Evolutionary conservation across 2,888 invertebrate species (phyloP).

Genomic region (Platycnemis pennipes): DNA sequence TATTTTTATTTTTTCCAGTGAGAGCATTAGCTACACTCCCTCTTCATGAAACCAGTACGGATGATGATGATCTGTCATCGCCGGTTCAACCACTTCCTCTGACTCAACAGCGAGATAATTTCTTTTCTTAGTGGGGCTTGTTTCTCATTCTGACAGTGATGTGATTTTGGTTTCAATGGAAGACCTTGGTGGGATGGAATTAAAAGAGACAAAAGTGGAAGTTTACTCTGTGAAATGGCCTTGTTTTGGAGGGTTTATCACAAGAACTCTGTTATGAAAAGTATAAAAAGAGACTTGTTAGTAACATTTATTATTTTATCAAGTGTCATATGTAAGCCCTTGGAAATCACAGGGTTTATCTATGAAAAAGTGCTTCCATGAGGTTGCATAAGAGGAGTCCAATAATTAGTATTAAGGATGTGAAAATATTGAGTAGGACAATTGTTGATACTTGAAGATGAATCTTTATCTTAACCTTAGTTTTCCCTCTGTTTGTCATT

Average conservation of each 20-base stretch:
- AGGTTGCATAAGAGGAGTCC: slow-evolving; percentile 66
- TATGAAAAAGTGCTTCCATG: slow-evolving; percentile 64
- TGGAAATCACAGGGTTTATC: slow-evolving; percentile 64
- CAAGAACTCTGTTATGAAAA: not conserved
- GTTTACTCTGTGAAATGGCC: not conserved
- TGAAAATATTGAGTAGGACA: slow-evolving; percentile 46
- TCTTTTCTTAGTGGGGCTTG: slow-evolving; percentile 80
- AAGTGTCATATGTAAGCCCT: slow-evolving; percentile 60
- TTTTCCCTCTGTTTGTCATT: slow-evolving; percentile 53
- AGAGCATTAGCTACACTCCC: slow-evolving; percentile 90
- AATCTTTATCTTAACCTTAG: slow-evolving; percentile 59
- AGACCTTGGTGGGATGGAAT: not conserved
- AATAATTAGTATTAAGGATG: slow-evolving; percentile 51
- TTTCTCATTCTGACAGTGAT: slow-evolving; percentile 21
- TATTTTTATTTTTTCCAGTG: slow-evolving; percentile 79
- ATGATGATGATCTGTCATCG: slow-evolving; percentile 86
- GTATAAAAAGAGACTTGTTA: not conserved
- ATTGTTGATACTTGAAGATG: slow-evolving; percentile 56
- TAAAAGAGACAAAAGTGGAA: not conserved
- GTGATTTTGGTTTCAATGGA: not conserved
- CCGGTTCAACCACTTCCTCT: slow-evolving; percentile 90
- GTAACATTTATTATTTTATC: slow-evolving; percentile 42
- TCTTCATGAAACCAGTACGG: slow-evolving; percentile 81
- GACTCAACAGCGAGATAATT: slow-evolving; percentile 93
- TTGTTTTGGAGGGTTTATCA: not conserved